Evolutionary conservation across 2,888 invertebrate species (phyloP).

Genomic region (Protodeltote pygarga): DNA sequence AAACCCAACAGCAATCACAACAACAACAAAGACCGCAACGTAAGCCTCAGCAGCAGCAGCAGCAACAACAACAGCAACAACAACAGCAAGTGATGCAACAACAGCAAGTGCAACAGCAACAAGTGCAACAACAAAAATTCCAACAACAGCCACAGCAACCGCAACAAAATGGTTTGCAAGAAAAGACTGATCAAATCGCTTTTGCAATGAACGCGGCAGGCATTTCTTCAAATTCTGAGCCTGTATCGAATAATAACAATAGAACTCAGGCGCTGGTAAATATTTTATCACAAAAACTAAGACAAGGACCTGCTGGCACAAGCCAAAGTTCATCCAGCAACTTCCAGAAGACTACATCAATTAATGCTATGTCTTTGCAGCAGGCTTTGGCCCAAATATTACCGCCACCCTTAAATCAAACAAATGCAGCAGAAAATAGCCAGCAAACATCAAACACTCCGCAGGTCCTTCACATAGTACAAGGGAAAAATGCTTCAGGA

Average conservation of each 20-base stretch:
- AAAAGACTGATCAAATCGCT: slow-evolving; percentile 78
- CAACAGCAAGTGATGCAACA: slow-evolving; percentile 3
- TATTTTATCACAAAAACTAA: slow-evolving; percentile 83
- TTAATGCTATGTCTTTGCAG: slow-evolving; percentile 78
- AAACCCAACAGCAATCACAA: neutral
- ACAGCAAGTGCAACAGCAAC: slow-evolving; percentile 10
- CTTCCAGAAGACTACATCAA: slow-evolving; percentile 72
- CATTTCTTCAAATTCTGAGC: slow-evolving; percentile 67
- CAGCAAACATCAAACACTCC: slow-evolving; percentile 63
- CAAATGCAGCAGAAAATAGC: slow-evolving; percentile 62
- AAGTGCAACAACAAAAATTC: slow-evolving; percentile 12
- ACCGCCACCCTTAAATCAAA: slow-evolving; percentile 77
- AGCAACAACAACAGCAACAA: slow-evolving; percentile 21
- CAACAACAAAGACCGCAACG: slow-evolving; percentile 10
- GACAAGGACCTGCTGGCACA: slow-evolving; percentile 61
- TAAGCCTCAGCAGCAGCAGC: slow-evolving; percentile 18
- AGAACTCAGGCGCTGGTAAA: slow-evolving; percentile 80
- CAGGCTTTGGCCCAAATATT: slow-evolving; percentile 83
- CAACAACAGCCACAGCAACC: slow-evolving; percentile 24
- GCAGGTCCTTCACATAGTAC: slow-evolving; percentile 82
- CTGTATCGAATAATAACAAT: slow-evolving; percentile 52
- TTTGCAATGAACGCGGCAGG: slow-evolving; percentile 83
- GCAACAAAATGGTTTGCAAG: slow-evolving; percentile 58
- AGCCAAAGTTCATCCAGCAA: slow-evolving; percentile 58
- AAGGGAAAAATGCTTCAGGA: slow-evolving; percentile 76